A percentile compares a stretch with the other conserved stretches of the same genome.
Evolutionary conservation across 1,140 invertebrate genomes (phyloP).

Genomic region (Dendroctonus valens): DNA sequence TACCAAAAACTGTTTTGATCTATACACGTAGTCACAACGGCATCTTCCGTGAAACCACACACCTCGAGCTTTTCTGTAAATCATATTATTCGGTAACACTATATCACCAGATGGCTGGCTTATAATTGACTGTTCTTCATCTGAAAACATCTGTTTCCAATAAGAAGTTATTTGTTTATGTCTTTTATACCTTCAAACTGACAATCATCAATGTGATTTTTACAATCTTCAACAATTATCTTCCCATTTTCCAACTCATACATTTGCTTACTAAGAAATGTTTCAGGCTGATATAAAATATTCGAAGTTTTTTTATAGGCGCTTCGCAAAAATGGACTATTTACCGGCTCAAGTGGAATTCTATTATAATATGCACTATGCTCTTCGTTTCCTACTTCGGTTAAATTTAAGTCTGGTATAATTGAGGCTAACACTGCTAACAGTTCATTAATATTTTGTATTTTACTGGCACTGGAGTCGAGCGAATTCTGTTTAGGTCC

Average conservation of each 20-base stretch:
- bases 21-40: slow-evolving; percentile 22
- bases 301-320: background rate
- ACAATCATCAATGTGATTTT: slow-evolving; percentile 1
- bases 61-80: slow-evolving; percentile 18
- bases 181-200: slow-evolving; percentile 19
- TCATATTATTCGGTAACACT: slow-evolving; percentile 14
- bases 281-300: slow-evolving; percentile 2
- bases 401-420: too few relatives aligned
- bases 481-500: background rate
- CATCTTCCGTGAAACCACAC: slow-evolving; percentile 26
- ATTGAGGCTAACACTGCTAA: too few relatives aligned
- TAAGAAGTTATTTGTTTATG: background rate
- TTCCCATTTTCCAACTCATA: slow-evolving; percentile 18
- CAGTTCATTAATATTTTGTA: background rate
- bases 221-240: slow-evolving; percentile 18
- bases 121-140: slow-evolving; percentile 1
- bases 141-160: slow-evolving; percentile 2
- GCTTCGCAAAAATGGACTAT: too few relatives aligned
- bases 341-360: too few relatives aligned
- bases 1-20: background rate
- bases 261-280: background rate
- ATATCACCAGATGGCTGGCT: background rate
- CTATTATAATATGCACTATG: too few relatives aligned
- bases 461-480: background rate
- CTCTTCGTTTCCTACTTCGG: too few relatives aligned